phyloP scores from a whole-genome alignment of 1,140 invertebrate species.

The Diorhabda elongata region DNA sequence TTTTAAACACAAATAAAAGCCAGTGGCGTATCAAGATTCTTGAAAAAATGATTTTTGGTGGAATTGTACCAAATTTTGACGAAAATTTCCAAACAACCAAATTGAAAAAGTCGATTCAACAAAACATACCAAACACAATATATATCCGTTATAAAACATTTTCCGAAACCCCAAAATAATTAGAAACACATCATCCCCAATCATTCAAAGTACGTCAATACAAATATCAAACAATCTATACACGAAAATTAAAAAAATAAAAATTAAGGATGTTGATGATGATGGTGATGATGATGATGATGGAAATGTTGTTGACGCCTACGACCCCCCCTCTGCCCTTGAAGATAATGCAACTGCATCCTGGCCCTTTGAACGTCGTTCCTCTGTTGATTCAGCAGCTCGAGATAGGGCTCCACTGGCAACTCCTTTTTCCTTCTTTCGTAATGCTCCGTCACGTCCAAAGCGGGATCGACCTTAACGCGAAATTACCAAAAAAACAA shows the following conservation, averaged over 20 bases:
- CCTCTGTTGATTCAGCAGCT: background rate
- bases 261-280: background rate
- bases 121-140: no score
- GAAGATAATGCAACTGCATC: background rate
- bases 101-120: no score
- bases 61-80: no score
- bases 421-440: conserved; percentile 16
- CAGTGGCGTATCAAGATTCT: no score
- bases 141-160: no score
- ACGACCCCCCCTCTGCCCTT: background rate
- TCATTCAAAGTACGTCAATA: no score
- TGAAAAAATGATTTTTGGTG: no score
- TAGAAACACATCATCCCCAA: no score
- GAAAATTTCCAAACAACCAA: no score
- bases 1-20: no score
- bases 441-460: conserved; percentile 23
- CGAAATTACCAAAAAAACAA: background rate
- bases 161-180: no score
- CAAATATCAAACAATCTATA: no score
- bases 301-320: background rate
- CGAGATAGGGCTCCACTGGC: conserved; percentile 9
- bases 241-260: background rate
- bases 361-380: background rate
- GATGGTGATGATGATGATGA: background rate
- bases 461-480: conserved; percentile 35